Evolutionary conservation across 2,888 invertebrate species (phyloP).

Genomic region (Drosophila kambysellisi): DNA sequence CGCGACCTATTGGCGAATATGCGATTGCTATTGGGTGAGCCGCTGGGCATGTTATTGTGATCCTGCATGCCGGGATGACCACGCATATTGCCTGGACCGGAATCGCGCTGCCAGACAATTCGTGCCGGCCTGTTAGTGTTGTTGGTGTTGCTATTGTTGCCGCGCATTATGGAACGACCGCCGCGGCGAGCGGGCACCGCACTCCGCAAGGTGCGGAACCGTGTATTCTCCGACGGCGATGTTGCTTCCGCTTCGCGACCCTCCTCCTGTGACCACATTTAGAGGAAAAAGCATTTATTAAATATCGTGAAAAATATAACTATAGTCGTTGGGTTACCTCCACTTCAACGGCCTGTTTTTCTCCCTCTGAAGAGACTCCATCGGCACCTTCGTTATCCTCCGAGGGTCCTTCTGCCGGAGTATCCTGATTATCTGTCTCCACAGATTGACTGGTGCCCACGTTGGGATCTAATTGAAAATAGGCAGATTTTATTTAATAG

Average conservation of each 20-base stretch:
- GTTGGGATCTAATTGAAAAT: constrained; percentile 63
- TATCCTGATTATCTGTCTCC: constrained; percentile 83
- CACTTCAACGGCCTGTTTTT: constrained; percentile 86
- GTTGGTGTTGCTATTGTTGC: constrained; percentile 59
- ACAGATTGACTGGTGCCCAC: constrained; percentile 86
- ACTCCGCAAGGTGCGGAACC: constrained; percentile 84
- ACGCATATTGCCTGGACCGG: constrained; percentile 47
- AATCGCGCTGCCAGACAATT: constrained; percentile 87
- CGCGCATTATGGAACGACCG: constrained; percentile 80
- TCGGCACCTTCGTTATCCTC: constrained; percentile 84
- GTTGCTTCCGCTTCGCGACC: constrained; percentile 93
- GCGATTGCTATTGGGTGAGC: constrained; percentile 69
- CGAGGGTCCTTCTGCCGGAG: constrained; percentile 76
- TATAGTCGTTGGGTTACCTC: constrained; percentile 66
- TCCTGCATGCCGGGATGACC: constrained; percentile 70
- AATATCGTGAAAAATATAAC: not conserved
- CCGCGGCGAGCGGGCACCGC: constrained; percentile 82
- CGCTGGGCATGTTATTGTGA: constrained; percentile 57
- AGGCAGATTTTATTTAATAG: not conserved
- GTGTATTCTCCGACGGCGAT: constrained; percentile 87
- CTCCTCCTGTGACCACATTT: constrained; percentile 87
- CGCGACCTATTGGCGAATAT: constrained; percentile 77
- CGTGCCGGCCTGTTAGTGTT: constrained; percentile 86
- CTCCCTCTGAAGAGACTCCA: constrained; percentile 88
- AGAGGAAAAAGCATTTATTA: not conserved